phyloP scores from a whole-genome alignment of 2,113 vertebrate genomes.

The Solea solea region DNA sequence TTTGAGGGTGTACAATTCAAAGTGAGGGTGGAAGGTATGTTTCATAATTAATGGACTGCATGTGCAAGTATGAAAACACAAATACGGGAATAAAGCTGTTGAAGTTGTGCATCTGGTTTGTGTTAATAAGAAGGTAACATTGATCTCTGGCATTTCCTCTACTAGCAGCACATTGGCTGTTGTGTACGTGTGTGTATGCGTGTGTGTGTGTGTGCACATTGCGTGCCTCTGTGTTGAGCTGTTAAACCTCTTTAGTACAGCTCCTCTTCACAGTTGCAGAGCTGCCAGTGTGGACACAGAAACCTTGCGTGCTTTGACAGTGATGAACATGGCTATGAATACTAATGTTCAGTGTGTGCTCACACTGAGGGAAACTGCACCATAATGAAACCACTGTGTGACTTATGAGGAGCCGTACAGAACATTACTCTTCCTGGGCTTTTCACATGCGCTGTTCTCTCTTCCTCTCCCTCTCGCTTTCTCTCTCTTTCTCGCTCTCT shows the following conservation, averaged over 20 bases:
- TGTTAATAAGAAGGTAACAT: neutral
- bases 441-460: neutral
- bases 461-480: neutral
- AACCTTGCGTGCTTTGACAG: constrained; percentile 26
- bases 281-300: constrained; percentile 39
- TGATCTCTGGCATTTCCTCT: constrained; percentile 1
- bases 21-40: too few relatives aligned
- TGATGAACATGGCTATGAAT: constrained; percentile 48
- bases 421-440: neutral
- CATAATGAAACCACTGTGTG: constrained; percentile 2
- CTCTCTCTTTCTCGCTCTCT: neutral
- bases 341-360: constrained; percentile 14
- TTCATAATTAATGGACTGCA: neutral
- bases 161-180: neutral
- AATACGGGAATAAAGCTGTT: neutral
- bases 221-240: constrained; percentile 2
- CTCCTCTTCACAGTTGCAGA: constrained; percentile 30
- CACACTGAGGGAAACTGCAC: neutral
- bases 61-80: neutral
- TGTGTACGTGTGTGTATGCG: constrained; percentile 7
- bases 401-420: neutral
- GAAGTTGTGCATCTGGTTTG: neutral
- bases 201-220: neutral
- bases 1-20: too few relatives aligned
- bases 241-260: constrained; percentile 39